A percentile compares a stretch with the other conserved stretches of the same genome.
Conservation (phyloP, 2,113 vertebrate species). For the Ranitomeya variabilis region DNA sequence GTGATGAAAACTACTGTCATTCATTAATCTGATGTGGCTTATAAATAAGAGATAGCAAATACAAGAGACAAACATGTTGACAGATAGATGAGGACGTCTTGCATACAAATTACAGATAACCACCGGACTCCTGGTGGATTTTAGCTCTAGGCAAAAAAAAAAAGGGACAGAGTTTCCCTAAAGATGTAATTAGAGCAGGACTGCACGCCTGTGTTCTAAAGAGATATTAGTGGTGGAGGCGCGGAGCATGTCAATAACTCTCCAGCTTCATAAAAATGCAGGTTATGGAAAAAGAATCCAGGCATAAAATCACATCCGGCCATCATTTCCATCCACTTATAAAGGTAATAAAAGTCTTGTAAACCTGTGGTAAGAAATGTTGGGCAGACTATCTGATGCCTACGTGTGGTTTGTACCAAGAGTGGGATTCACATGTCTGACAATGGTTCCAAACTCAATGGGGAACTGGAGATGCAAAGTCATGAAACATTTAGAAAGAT, state of each 20-base stretch:
- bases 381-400: background rate
- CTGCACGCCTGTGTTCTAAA: slow-evolving; percentile 68
- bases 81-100: slow-evolving; percentile 64
- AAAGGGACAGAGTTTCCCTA: slow-evolving; percentile 66
- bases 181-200: slow-evolving; percentile 71
- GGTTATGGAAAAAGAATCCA: slow-evolving; percentile 7
- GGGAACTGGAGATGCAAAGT: too few species aligned
- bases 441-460: too few species aligned
- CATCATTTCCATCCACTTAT: slow-evolving; percentile 19
- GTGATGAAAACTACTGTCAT: slow-evolving; percentile 81
- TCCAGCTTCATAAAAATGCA: slow-evolving; percentile 30
- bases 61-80: slow-evolving; percentile 74
- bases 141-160: slow-evolving; percentile 59
- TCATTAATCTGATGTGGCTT: slow-evolving; percentile 82
- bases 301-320: slow-evolving; percentile 16
- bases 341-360: background rate
- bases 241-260: slow-evolving; percentile 60
- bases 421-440: too few species aligned
- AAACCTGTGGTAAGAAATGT: background rate
- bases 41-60: slow-evolving; percentile 81
- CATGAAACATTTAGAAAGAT: too few species aligned
- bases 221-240: slow-evolving; percentile 59
- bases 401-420: background rate
- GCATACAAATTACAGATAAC: slow-evolving; percentile 71
- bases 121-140: slow-evolving; percentile 64